A percentile compares a stretch with the other conserved stretches of the same genome.
phyloP scores from a whole-genome alignment of 2,888 invertebrate species.

The Cheiracanthium punctorium region DNA sequence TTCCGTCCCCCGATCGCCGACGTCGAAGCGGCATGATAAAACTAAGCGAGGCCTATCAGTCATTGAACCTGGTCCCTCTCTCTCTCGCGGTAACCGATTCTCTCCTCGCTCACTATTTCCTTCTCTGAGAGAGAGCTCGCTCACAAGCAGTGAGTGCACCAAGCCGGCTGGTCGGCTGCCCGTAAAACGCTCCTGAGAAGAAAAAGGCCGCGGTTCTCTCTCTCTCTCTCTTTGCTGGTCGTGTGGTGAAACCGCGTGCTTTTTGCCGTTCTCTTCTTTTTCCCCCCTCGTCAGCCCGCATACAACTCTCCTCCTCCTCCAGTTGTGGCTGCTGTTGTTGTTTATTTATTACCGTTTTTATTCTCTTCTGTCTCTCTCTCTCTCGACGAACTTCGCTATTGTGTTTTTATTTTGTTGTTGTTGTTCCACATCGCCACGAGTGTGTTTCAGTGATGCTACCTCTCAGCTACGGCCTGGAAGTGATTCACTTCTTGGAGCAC shows the following conservation, averaged over 20 bases:
- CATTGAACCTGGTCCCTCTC: slow-evolving; percentile 66
- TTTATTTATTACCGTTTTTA: not conserved
- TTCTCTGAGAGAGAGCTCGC: too few species aligned
- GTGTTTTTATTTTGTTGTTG: not conserved
- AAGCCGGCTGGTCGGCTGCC: slow-evolving; percentile 7
- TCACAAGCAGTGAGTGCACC: slow-evolving; percentile 34
- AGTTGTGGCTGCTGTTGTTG: not conserved
- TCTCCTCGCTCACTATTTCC: not conserved
- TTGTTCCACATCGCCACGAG: too few species aligned
- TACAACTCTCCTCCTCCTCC: too few species aligned
- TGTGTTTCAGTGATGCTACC: slow-evolving; percentile 49
- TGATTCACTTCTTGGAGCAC: slow-evolving; percentile 67
- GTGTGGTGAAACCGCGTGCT: slow-evolving; percentile 33
- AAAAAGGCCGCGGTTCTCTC: slow-evolving; percentile 41
- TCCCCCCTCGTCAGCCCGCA: too few species aligned
- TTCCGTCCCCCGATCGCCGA: slow-evolving; percentile 23
- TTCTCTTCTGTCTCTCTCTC: not conserved
- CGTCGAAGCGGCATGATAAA: slow-evolving; percentile 36
- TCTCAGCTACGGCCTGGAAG: slow-evolving; percentile 65
- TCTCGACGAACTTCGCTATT: not conserved
- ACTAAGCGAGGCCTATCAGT: slow-evolving; percentile 60
- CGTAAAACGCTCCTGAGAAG: not conserved
- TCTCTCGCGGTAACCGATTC: slow-evolving; percentile 29
- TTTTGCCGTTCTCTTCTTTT: slow-evolving; percentile 9
- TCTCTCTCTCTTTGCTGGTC: slow-evolving; percentile 8